Percentiles rank a stretch among this genome's conserved stretches.
Evolutionary conservation across 2,888 invertebrate species (phyloP).

Genomic region (Leptopilina syphax): DNA sequence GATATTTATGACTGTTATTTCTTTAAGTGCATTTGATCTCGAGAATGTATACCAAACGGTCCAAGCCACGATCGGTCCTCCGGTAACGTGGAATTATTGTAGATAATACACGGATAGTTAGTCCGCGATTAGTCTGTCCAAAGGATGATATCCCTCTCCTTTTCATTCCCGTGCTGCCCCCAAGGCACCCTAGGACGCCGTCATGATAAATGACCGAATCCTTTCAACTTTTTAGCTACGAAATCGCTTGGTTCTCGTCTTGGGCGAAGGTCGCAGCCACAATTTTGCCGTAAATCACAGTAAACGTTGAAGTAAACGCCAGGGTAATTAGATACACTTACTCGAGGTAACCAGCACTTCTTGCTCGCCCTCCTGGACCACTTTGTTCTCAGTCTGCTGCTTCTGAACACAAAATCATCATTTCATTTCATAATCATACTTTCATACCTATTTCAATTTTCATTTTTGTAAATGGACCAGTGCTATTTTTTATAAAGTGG

Average conservation of each 20-base stretch:
- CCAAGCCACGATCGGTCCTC: conserved; percentile 42
- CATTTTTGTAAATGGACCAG: too few species aligned
- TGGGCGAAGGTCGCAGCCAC: conserved; percentile 73
- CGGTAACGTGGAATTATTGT: conserved; percentile 68
- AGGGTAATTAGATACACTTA: conserved; percentile 76
- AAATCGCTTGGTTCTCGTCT: conserved; percentile 55
- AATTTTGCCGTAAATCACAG: conserved; percentile 76
- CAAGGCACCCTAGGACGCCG: conserved; percentile 66
- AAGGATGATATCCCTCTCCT: conserved; percentile 72
- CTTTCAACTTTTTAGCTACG: conserved; percentile 54
- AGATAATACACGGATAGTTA: conserved; percentile 71
- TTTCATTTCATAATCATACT: neutral
- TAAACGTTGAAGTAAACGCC: conserved; percentile 76
- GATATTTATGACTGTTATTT: conserved; percentile 40
- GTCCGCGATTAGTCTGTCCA: conserved; percentile 74
- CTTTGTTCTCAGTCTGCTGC: conserved; percentile 54
- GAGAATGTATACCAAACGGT: conserved; percentile 26
- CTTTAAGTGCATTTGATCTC: conserved; percentile 40
- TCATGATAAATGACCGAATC: conserved; percentile 75
- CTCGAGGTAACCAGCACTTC: conserved; percentile 64
- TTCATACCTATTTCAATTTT: too few species aligned
- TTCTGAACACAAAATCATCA: conserved; percentile 36
- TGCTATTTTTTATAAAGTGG: too few species aligned
- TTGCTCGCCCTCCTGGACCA: conserved; percentile 58
- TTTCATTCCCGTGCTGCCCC: conserved; percentile 67